Evolutionary conservation across 2,888 invertebrate species (phyloP).

Genomic region (Bruchidius siliquastri): DNA sequence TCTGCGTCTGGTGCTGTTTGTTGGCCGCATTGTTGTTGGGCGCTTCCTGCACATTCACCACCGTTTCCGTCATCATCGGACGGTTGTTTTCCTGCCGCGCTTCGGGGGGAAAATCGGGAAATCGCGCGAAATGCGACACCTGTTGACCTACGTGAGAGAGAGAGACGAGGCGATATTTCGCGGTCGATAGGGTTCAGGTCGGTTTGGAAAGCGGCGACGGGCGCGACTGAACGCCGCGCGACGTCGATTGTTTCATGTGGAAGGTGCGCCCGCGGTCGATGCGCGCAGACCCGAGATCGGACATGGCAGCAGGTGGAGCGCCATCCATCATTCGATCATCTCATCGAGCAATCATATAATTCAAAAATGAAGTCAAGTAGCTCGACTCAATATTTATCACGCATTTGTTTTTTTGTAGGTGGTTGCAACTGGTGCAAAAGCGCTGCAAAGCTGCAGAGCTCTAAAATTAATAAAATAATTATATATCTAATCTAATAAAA

Average conservation of each 20-base stretch:
- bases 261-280: not conserved
- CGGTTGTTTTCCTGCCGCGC: constrained; percentile 7
- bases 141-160: constrained; percentile 3
- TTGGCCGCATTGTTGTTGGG: constrained; percentile 46
- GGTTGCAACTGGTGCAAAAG: too few species aligned
- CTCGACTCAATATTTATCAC: too few species aligned
- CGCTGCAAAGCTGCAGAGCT: too few species aligned
- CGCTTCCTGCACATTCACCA: constrained; percentile 72
- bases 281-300: not conserved
- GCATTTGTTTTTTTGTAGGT: too few species aligned
- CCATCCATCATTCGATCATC: too few species aligned
- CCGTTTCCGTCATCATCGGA: constrained; percentile 77
- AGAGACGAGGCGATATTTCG: not conserved
- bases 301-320: not conserved
- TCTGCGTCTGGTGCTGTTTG: constrained; percentile 22
- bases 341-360: too few species aligned
- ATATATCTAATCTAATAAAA: too few species aligned
- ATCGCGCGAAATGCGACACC: constrained; percentile 9
- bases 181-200: not conserved
- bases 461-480: too few species aligned
- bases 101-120: constrained; percentile 1
- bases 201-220: not conserved
- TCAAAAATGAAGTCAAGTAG: too few species aligned
- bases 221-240: not conserved
- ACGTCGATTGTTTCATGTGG: not conserved